Evolutionary conservation across 2,797 vertebrate species (phyloP).

Genomic region (Falco columbarius): DNA sequence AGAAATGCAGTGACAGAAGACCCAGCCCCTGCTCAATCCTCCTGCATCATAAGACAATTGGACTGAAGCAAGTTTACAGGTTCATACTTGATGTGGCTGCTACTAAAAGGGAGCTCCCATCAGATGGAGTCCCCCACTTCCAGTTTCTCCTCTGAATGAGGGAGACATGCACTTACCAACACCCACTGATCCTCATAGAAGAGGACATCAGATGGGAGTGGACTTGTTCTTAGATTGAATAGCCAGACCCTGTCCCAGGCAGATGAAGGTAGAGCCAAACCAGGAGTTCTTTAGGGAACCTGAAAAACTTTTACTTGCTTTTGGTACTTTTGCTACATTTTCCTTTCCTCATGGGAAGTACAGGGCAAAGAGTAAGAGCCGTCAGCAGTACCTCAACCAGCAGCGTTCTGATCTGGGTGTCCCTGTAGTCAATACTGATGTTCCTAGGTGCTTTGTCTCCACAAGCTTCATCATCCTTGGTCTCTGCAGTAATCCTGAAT

Average conservation of each 20-base stretch:
- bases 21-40: fast-evolving
- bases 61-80: not conserved
- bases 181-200: not conserved
- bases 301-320: not conserved
- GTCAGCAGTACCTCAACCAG: slow-evolving; percentile 69
- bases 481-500: slow-evolving; percentile 74
- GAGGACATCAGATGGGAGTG: not conserved
- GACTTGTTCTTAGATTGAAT: not conserved
- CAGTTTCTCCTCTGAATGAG: not conserved
- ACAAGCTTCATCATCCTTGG: slow-evolving; percentile 71
- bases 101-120: not conserved
- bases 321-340: not conserved
- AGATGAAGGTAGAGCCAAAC: not conserved
- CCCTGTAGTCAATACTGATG: slow-evolving; percentile 69
- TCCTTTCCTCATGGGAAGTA: not conserved
- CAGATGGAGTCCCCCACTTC: not conserved
- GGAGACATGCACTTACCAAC: not conserved
- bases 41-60: not conserved
- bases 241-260: not conserved
- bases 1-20: not conserved
- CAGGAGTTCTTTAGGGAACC: not conserved
- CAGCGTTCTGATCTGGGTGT: slow-evolving; percentile 75
- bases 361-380: not conserved
- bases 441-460: slow-evolving; percentile 69
- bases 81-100: not conserved